These are phyloP conservation scores for Lepilemur septentrionalis DNA, from an alignment of 2,797 vertebrate genomes.

Conservation along the genomic window DNA sequence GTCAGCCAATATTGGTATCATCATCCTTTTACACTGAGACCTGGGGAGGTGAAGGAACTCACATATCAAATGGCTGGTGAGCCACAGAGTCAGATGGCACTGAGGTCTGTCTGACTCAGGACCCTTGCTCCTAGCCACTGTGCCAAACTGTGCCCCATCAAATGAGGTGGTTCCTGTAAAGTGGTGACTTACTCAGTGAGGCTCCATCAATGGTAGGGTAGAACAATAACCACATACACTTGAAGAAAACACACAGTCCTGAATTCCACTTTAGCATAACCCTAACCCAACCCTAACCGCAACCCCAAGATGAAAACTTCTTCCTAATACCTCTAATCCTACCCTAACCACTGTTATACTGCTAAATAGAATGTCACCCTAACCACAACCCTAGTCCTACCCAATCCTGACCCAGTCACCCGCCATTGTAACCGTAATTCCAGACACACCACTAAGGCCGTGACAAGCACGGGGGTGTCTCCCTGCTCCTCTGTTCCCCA, in stretches of 20 bases:
- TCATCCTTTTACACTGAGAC: neutral
- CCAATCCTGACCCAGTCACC: neutral
- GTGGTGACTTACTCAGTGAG: neutral
- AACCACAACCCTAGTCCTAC: neutral
- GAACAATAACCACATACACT: neutral
- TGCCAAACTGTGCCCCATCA: fast-evolving
- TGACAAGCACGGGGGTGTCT: neutral
- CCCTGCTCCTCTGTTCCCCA: neutral
- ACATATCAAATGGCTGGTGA: neutral
- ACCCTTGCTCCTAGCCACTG: neutral
- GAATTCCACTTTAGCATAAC: neutral
- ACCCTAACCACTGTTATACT: neutral
- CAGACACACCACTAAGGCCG: neutral
- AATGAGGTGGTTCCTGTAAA: neutral
- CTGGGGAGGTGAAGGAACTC: neutral
- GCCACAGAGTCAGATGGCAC: neutral
- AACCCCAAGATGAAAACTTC: neutral
- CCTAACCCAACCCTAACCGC: neutral
- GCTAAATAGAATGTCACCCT: neutral
- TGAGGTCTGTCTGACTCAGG: neutral
- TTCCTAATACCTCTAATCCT: neutral
- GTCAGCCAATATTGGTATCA: neutral
- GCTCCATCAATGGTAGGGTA: neutral
- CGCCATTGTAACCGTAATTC: neutral
- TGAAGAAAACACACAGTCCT: neutral